Evolutionary conservation across 2,797 vertebrate species (phyloP).

Genomic region (Sebastolobus altivelis): DNA sequence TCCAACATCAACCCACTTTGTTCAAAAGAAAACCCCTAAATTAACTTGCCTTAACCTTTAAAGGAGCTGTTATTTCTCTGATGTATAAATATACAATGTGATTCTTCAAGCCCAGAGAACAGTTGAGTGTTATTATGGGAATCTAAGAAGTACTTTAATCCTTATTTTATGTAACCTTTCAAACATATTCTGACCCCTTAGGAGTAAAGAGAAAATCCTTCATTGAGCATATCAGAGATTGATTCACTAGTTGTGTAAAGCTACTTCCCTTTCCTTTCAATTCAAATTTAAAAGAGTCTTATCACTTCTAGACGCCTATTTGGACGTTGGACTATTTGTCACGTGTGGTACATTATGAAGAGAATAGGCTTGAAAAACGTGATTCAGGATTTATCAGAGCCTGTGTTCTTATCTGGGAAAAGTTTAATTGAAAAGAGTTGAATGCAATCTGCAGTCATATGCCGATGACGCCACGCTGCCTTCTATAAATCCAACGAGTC

Average conservation of each 20-base stretch:
- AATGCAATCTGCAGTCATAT: slow-evolving; percentile 1
- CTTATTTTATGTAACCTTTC: neutral
- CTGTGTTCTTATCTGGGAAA: slow-evolving; percentile 9
- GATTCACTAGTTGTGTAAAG: neutral
- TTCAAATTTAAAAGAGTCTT: slow-evolving; percentile 14
- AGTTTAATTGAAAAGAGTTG: slow-evolving; percentile 2
- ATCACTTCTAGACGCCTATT: slow-evolving; percentile 12
- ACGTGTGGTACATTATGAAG: neutral
- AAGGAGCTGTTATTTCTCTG: slow-evolving; percentile 7
- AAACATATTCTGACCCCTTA: slow-evolving; percentile 2
- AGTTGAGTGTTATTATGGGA: slow-evolving; percentile 16
- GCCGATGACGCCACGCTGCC: neutral
- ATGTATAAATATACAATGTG: slow-evolving; percentile 20
- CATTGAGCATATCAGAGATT: slow-evolving; percentile 6
- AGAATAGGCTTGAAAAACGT: neutral
- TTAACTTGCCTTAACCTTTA: neutral
- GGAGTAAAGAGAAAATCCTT: neutral
- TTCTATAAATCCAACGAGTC: neutral
- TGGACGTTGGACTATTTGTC: slow-evolving; percentile 13
- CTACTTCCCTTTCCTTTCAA: slow-evolving; percentile 7
- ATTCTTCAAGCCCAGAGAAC: slow-evolving; percentile 12
- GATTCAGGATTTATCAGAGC: slow-evolving; percentile 10
- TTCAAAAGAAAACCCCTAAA: slow-evolving; percentile 4
- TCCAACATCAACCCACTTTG: neutral
- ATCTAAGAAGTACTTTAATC: slow-evolving; percentile 12